These are phyloP conservation scores for Centropyge bicolor DNA, from an alignment of 2,797 vertebrate species.

Conservation along the genomic window DNA sequence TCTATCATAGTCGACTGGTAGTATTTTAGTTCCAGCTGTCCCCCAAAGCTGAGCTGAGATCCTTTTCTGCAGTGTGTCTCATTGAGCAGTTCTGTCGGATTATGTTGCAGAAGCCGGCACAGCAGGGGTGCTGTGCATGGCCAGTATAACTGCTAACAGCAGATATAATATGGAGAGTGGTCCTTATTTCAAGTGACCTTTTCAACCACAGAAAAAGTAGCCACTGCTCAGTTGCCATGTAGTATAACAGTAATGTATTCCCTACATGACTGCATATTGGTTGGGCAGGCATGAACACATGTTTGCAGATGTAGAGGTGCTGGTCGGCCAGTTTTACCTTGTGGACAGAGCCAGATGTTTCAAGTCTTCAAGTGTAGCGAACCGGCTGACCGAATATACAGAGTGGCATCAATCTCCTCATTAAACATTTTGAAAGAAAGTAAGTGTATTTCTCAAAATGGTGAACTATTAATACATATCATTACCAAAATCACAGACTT, in stretches of 20 bases:
- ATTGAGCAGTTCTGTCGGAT: conserved; percentile 35
- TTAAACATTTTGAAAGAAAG: too few relatives aligned
- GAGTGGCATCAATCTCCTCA: too few relatives aligned
- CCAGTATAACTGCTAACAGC: conserved; percentile 31
- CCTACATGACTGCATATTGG: neutral
- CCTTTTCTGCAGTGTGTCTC: conserved; percentile 18
- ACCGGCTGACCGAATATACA: too few relatives aligned
- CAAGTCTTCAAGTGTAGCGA: too few relatives aligned
- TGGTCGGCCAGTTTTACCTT: too few relatives aligned
- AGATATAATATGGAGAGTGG: conserved; percentile 15
- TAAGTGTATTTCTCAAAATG: conserved; percentile 8
- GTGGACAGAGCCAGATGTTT: too few relatives aligned
- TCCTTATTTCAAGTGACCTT: conserved; percentile 15
- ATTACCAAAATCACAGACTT: neutral
- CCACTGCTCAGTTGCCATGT: conserved; percentile 7
- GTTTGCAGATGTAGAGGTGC: too few relatives aligned
- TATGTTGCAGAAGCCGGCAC: conserved; percentile 47
- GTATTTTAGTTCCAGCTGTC: conserved; percentile 32
- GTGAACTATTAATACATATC: conserved; percentile 10
- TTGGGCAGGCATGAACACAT: neutral
- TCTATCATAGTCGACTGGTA: conserved; percentile 15
- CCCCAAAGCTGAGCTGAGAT: conserved; percentile 23
- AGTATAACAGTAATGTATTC: neutral
- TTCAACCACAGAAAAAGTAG: conserved; percentile 7
- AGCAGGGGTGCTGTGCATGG: conserved; percentile 24